Base-by-base conservation (phyloP, 2,113 vertebrate species). In the Cyprinodon brontotheroides region DNA sequence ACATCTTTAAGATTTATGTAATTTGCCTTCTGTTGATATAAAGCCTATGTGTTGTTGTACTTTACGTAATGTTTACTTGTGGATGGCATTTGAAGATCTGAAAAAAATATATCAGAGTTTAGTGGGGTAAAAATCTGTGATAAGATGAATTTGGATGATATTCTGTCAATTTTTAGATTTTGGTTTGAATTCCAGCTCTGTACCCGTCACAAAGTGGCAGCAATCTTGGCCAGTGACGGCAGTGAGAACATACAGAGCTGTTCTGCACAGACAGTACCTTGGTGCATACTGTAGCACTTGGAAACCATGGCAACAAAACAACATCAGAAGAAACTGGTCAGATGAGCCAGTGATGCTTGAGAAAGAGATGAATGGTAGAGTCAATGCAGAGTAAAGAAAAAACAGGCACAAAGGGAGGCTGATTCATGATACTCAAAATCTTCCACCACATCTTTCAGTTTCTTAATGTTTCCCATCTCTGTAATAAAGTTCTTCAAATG, bases 231-330 rank as follows among this genome's bases (percentile, higher is more conserved):
- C 70, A 61, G 68, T 63, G n/a, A 79, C 79, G 80, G 75, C 69
- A 79, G 75, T 60, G 81, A 82, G 74, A 79, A 74, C 45, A 70
- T 82, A 84, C 85, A 72, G 72, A 89, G 72, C 79, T 68, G 10
- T 63, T 87, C 83, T 77, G 78, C 80, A 80, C 84, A 85, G 68
- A 88, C 86, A 67, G 82, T 90, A 89, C 84, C 78, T 79, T 74
- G 84, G 87, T 79, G 75, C 89, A 91, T 91, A 92, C 83, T 91
- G 91, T 92, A 89, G 92, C 88, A 89, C 88, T 88, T 79, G 86
- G 94, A 94, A 91, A 91, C 94, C 93, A 95, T 91, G 90, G 93
- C 92, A 95, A 94, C 94, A 90, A 93, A 91, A 95, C 91, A 94
- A 93, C 91, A 90, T 92, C 90, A 89, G 86, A 91, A 85, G 82